Evolutionary conservation across 2,888 invertebrate species (phyloP).

Genomic region (Melipona bicolor): DNA sequence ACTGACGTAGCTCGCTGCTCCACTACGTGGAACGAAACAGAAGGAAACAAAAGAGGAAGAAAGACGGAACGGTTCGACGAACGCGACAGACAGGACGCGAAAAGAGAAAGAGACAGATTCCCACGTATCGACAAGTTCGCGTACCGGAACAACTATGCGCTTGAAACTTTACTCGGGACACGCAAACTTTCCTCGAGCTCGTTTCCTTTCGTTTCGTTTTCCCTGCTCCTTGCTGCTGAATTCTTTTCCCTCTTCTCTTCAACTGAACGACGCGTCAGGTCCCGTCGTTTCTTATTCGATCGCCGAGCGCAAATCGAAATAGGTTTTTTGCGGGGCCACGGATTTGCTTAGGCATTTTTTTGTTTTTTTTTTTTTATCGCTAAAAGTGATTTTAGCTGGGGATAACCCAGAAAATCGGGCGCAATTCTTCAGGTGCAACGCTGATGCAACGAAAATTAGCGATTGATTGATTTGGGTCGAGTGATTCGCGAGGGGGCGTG

Average conservation of each 20-base stretch:
- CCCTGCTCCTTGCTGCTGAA: not conserved
- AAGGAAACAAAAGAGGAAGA: not conserved
- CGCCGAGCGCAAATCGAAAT: too few relatives aligned
- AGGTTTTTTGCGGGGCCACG: too few relatives aligned
- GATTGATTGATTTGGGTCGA: too few relatives aligned
- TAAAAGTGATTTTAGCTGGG: too few relatives aligned
- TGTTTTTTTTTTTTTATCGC: too few relatives aligned
- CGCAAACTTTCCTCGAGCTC: slow-evolving; percentile 19
- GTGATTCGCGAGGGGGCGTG: too few relatives aligned
- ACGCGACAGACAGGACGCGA: not conserved
- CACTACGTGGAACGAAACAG: not conserved
- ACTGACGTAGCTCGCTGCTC: not conserved
- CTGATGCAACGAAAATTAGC: too few relatives aligned
- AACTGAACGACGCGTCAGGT: too few relatives aligned
- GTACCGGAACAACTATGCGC: slow-evolving; percentile 39
- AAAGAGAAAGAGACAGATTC: slow-evolving; percentile 42
- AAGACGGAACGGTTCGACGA: not conserved
- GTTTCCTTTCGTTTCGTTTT: slow-evolving; percentile 31
- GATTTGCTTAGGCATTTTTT: too few relatives aligned
- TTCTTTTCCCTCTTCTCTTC: not conserved
- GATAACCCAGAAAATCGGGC: too few relatives aligned
- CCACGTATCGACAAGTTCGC: slow-evolving; percentile 43
- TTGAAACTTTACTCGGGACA: slow-evolving; percentile 23
- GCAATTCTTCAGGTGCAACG: too few relatives aligned
- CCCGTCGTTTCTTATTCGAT: not conserved